phyloP scores from a whole-genome alignment of 1,140 invertebrate species.

The Tetragonula clypearis region DNA sequence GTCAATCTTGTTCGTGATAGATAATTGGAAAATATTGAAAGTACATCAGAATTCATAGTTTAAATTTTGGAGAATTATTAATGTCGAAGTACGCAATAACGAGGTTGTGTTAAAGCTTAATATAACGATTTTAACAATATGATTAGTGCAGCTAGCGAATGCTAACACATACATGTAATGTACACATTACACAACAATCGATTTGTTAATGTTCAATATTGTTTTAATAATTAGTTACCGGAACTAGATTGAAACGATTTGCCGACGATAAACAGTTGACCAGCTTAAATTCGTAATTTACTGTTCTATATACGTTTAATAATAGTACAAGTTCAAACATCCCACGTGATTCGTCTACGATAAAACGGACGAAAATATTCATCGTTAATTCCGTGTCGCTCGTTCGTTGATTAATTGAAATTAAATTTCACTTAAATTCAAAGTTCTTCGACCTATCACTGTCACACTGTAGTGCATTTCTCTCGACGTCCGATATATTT shows the following conservation, averaged over 20 bases:
- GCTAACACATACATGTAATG: background rate
- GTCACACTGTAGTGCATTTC: background rate
- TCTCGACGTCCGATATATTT: background rate
- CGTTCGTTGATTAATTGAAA: background rate
- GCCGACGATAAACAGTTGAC: background rate
- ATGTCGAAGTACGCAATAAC: background rate
- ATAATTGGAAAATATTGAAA: too few relatives aligned
- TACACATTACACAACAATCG: background rate
- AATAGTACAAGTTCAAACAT: background rate
- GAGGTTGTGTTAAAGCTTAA: background rate
- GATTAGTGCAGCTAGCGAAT: background rate
- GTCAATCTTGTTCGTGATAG: too few relatives aligned
- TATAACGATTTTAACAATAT: background rate
- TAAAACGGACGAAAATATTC: background rate
- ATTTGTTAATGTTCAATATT: constrained; percentile 1
- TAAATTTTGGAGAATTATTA: background rate
- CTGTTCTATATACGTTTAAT: background rate
- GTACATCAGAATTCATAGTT: background rate
- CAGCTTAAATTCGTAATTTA: background rate
- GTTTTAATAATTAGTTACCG: constrained; percentile 1
- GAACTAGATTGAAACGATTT: background rate
- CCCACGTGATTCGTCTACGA: background rate
- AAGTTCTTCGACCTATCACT: background rate
- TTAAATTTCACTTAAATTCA: background rate
- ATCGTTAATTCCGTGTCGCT: background rate